Evolutionary conservation across 2,888 invertebrate genomes (phyloP), one percentile per base, ranked within the genome.

Genomic region (Empis stercorea): DNA sequence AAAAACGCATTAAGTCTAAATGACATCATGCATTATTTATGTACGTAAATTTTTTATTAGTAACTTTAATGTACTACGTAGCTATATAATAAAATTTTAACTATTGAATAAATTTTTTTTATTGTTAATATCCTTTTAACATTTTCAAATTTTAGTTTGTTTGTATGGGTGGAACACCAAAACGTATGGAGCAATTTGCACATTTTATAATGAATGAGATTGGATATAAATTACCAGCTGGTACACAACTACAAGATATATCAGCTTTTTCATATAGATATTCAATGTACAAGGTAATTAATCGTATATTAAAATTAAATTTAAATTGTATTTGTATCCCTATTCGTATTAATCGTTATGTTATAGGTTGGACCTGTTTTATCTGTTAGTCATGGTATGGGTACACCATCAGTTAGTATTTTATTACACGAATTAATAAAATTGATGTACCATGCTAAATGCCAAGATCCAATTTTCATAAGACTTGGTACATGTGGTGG

Each of bases 271-370:
- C 92, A 10, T 89, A 94, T 66, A 78, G 95, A 56, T 95, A 94
- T 71, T 87, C 88, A 52, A 89, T 95, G 87, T 95, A 85, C 72
- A 95, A 95, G 83, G 87, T n/a, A n/a, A n/a, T n/a, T n/a, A n/a
- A n/a, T n/a, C n/a, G n/a, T 92, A 49, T 89, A 32, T 10, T 32
- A n/a, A n/a, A n/a, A n/a, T n/a, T n/a, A n/a, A n/a, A n/a, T n/a
- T n/a, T n/a, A n/a, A n/a, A n/a, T n/a, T n/a, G n/a, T n/a, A n/a
- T 34, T 34, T 34, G 11, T n/a, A 13, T n/a, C 5, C 13, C 13
- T 5, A n/a, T 34, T 34, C 34, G 9, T 32, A 13, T 32, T 13
- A n/a, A n/a, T 13, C 43, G n/a, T n/a, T n/a, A n/a, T n/a, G n/a
- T n/a, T n/a, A n/a, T n/a, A 59, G 59, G 68, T 70, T 44, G 70